Conservation (phyloP, 2,888 invertebrate genomes). For the Lasioglossum pauxillum region DNA sequence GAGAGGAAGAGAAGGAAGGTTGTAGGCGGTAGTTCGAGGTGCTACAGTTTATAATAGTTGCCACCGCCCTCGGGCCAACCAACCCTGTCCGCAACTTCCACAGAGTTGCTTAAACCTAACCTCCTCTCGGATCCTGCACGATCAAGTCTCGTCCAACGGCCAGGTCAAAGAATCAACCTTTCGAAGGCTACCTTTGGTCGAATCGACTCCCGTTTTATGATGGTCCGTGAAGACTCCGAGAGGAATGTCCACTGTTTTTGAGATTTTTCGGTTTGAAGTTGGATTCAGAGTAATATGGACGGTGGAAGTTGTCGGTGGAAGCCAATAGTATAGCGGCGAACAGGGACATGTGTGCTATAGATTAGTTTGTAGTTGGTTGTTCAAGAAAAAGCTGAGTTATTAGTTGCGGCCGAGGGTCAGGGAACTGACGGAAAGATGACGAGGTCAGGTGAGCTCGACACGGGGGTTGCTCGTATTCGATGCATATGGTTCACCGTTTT, state of each 20-base stretch:
- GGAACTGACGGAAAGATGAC: slow-evolving; percentile 74
- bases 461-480: slow-evolving; percentile 23
- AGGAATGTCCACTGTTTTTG: background rate
- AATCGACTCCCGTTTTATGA: background rate
- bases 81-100: slow-evolving; percentile 82
- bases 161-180: slow-evolving; percentile 61
- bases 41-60: slow-evolving; percentile 85
- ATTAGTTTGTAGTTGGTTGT: slow-evolving; percentile 77
- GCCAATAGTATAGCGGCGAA: slow-evolving; percentile 73
- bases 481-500: background rate
- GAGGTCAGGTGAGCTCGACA: slow-evolving; percentile 64
- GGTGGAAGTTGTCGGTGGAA: background rate
- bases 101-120: slow-evolving; percentile 84
- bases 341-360: slow-evolving; percentile 71
- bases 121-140: slow-evolving; percentile 71
- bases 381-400: slow-evolving; percentile 79
- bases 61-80: slow-evolving; percentile 82
- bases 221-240: background rate
- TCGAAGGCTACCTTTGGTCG: background rate
- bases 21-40: slow-evolving; percentile 84
- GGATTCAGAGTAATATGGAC: background rate
- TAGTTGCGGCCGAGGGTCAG: slow-evolving; percentile 74
- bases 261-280: background rate
- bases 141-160: slow-evolving; percentile 74
- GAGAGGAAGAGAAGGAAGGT: slow-evolving; percentile 76